Evolutionary conservation across 2,113 vertebrate genomes (phyloP).

Genomic region (Camelus dromedarius): DNA sequence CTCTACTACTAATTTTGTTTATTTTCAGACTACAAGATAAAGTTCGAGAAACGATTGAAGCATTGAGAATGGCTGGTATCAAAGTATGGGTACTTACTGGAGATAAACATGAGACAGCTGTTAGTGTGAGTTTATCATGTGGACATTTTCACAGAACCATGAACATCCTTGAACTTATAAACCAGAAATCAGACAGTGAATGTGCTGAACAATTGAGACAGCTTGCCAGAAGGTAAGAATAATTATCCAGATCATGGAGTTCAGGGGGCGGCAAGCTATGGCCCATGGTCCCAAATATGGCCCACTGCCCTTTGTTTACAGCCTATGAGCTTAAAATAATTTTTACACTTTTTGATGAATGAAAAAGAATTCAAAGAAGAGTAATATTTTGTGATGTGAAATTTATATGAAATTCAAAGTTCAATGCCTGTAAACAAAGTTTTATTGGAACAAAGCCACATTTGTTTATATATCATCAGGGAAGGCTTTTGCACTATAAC

Average conservation of each 20-base stretch:
- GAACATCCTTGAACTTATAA: constrained; percentile 97
- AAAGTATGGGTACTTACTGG: constrained; percentile 99
- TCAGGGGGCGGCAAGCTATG: neutral
- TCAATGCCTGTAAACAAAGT: neutral
- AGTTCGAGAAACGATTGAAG: constrained; percentile 98
- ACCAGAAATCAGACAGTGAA: constrained; percentile 94
- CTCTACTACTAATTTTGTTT: constrained; percentile 38
- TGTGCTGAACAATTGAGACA: constrained; percentile 95
- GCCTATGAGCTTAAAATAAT: neutral
- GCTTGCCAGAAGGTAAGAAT: constrained; percentile 92
- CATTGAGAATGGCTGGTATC: constrained; percentile 96
- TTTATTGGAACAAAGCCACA: neutral
- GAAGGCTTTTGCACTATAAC: neutral
- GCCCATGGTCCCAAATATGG: neutral
- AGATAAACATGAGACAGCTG: constrained; percentile 97
- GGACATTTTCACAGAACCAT: constrained; percentile 98
- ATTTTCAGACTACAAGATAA: constrained; percentile 95
- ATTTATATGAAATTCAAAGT: constrained; percentile 17
- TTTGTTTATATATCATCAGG: neutral
- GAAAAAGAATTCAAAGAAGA: constrained; percentile 39
- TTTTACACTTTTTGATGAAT: constrained; percentile 1
- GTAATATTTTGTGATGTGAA: constrained; percentile 3
- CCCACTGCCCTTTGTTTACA: neutral
- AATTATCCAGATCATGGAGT: neutral
- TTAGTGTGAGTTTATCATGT: constrained; percentile 97